Base-by-base conservation (phyloP, 2,888 invertebrate species). In the Meteorus cinctellus region DNA sequence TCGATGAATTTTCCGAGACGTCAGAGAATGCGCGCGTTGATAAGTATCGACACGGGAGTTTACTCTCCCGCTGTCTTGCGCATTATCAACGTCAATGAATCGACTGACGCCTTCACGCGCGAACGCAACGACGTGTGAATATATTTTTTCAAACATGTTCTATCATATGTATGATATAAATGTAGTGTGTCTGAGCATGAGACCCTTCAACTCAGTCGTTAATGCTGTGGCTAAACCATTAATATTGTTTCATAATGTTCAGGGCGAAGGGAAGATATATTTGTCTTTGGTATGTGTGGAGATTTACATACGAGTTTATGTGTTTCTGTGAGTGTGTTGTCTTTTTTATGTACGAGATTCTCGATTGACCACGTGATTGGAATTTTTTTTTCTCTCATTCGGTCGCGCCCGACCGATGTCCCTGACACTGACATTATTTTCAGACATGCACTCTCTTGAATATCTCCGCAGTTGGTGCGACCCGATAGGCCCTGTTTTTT, bases 351-450 rank as follows among this genome's bases (percentile, higher is more conserved):
- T 31, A 29, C 55, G n/a, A 62, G 27, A 69, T 34, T 36, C 62
- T 80, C 79, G 77, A 78, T 81, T 55, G 19, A 55, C 55, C 81
- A 81, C 79, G 81, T 80, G 81, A 84, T 80, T 77, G 79, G 80
- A 85, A 86, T 85, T 80, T 82, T 81, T 83, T 68, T 48, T 45
- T 82, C 81, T 83, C 79, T 83, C 79, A 29, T 29, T 81, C 78
- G 71, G 76, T 76, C 75, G 76, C 67, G 73, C 80, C 81, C 74
- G 77, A 73, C 69, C 81, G 82, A 77, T 80, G 83, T 80, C 85
- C 87, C 81, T 88, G 88, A 88, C 87, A 87, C 84, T 88, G 88
- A 86, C 86, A 87, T 84, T 68, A 55, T 51, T 68, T 51, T 51
- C 48, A 34, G 31, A 34, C 63, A 29, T 63, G 31, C 29, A 31